Percentiles rank a stretch among this genome's conserved stretches.
phyloP scores from a whole-genome alignment of 2,113 vertebrate species.

The Mobula birostris region DNA sequence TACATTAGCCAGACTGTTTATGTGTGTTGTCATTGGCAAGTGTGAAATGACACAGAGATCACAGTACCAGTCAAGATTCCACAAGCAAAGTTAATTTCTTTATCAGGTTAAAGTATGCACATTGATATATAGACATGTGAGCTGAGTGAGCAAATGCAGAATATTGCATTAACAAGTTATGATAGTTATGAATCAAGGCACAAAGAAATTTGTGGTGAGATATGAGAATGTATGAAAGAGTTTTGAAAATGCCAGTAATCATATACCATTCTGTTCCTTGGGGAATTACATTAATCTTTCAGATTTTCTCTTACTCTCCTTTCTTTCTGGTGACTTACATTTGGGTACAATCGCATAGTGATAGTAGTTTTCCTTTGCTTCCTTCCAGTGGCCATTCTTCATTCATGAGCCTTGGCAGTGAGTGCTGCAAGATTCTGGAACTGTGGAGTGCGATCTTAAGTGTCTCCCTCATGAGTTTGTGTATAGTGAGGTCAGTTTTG shows the following conservation, averaged over 20 bases:
- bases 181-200: background rate
- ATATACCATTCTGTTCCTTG: background rate
- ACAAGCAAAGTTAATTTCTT: background rate
- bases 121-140: background rate
- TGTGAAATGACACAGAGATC: conserved; percentile 29
- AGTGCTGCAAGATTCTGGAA: background rate
- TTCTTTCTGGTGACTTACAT: background rate
- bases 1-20: background rate
- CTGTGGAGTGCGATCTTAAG: background rate
- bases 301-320: background rate
- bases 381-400: background rate
- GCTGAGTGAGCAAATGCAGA: background rate
- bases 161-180: background rate
- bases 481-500: background rate
- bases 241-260: background rate
- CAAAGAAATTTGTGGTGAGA: background rate
- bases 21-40: conserved; percentile 6
- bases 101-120: conserved; percentile 20
- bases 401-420: background rate
- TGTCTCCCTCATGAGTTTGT: background rate
- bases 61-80: conserved; percentile 5
- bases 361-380: background rate
- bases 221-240: background rate
- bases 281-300: background rate
- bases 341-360: background rate